A percentile compares a stretch with the other conserved stretches of the same genome.
Conservation (phyloP, 1,140 invertebrate species). For the Lepidurus couesii region DNA sequence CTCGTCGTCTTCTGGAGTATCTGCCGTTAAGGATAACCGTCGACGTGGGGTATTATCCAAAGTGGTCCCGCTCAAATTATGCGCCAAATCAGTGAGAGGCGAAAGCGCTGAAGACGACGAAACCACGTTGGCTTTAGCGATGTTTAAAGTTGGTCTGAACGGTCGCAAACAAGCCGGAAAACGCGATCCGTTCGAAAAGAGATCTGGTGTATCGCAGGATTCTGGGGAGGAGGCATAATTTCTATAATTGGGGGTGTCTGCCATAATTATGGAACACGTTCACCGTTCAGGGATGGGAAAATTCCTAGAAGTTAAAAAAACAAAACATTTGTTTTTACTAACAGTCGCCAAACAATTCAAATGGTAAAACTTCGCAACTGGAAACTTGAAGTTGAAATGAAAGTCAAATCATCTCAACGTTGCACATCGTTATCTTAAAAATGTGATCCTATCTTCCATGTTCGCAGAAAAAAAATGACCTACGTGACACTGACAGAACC, state of each 20-base stretch:
- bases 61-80: constrained; percentile 28
- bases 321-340: no score
- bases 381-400: no score
- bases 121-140: neutral
- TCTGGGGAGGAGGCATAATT: neutral
- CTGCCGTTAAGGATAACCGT: neutral
- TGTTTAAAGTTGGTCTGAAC: neutral
- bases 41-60: constrained; percentile 24
- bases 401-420: no score
- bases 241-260: neutral
- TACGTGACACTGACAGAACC: neutral
- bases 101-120: neutral
- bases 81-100: constrained; percentile 28
- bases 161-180: neutral
- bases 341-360: no score
- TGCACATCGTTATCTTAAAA: no score
- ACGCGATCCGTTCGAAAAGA: neutral
- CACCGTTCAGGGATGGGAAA: no score
- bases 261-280: neutral
- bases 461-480: neutral
- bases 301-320: no score
- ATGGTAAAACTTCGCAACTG: no score
- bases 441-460: no score
- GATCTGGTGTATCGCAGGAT: constrained; percentile 7
- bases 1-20: neutral